Conservation (phyloP, 2,888 invertebrate genomes). For the Troides oblongomaculatus region DNA sequence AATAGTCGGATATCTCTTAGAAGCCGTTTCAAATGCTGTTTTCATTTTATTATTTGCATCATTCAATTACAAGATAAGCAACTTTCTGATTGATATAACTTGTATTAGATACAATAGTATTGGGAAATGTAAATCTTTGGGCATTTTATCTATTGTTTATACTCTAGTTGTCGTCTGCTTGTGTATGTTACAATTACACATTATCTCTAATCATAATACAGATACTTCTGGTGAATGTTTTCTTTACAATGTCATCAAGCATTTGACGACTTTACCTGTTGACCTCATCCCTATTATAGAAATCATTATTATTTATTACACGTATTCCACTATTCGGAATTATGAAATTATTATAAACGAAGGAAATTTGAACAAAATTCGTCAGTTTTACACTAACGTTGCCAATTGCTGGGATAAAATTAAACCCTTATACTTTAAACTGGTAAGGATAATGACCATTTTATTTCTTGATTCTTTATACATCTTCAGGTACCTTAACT, state of each 20-base stretch:
- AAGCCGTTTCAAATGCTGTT: not conserved
- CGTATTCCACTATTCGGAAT: not conserved
- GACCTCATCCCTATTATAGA: not conserved
- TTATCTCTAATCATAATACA: too few species aligned
- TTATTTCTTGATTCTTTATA: not conserved
- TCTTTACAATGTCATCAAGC: not conserved
- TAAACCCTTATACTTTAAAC: slow-evolving; percentile 13
- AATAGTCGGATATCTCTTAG: not conserved
- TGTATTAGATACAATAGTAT: not conserved
- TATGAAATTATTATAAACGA: not conserved
- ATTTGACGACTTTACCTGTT: not conserved
- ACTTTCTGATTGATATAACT: slow-evolving; percentile 1
- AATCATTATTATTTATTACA: not conserved
- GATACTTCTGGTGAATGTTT: not conserved
- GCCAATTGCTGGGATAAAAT: slow-evolving; percentile 22
- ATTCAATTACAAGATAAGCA: not conserved
- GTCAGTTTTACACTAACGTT: slow-evolving; percentile 1
- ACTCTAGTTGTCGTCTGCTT: not conserved
- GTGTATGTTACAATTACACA: too few species aligned
- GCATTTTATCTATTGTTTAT: not conserved
- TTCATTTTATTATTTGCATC: not conserved
- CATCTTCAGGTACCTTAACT: not conserved
- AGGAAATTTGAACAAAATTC: slow-evolving; percentile 5
- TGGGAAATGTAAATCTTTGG: not conserved
- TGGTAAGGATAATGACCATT: slow-evolving; percentile 3